Evolutionary conservation across 2,797 vertebrate species (phyloP).

Genomic region (Ataeniobius toweri): DNA sequence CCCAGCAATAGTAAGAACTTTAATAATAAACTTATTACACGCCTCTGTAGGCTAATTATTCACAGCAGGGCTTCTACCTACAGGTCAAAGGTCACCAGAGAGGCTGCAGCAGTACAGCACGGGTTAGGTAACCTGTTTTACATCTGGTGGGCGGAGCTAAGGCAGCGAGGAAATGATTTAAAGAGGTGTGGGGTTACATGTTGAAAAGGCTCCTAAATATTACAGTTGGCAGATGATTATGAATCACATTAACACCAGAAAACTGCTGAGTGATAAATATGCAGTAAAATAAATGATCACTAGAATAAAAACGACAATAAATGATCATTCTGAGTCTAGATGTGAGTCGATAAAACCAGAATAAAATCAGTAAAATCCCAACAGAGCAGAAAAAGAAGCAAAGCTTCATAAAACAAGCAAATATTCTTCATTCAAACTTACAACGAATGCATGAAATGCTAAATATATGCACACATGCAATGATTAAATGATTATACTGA

Average conservation of each 20-base stretch:
- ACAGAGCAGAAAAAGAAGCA: too few species aligned
- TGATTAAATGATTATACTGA: too few species aligned
- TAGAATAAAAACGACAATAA: not conserved
- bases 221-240: not conserved
- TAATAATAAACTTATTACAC: not conserved
- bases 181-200: not conserved
- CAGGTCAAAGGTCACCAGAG: slow-evolving; percentile 17
- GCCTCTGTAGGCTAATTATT: slow-evolving; percentile 27
- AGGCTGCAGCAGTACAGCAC: not conserved
- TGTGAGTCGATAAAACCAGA: too few species aligned
- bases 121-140: not conserved
- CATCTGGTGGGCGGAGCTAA: too few species aligned
- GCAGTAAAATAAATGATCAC: not conserved
- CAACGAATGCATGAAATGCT: too few species aligned
- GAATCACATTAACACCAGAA: not conserved
- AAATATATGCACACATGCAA: too few species aligned
- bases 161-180: too few species aligned
- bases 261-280: not conserved
- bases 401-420: too few species aligned
- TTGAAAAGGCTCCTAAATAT: not conserved
- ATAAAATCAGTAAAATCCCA: too few species aligned
- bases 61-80: slow-evolving; percentile 1
- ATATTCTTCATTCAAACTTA: too few species aligned
- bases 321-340: not conserved
- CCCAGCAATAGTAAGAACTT: not conserved